phyloP scores from a whole-genome alignment of 64 coral and sea anemone species.

The Dendrophyllia cribrosa region DNA sequence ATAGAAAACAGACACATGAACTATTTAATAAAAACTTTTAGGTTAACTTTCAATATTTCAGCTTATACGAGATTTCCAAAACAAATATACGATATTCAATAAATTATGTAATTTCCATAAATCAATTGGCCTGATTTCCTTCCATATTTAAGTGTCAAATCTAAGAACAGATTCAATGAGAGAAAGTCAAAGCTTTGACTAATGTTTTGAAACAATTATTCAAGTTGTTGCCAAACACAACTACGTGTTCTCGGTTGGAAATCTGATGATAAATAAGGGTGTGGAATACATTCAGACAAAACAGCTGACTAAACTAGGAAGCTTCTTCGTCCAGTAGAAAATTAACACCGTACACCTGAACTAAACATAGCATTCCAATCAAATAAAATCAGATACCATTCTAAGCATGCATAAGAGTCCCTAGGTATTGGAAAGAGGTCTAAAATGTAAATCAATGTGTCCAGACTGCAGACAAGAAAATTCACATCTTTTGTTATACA shows the following conservation, averaged over 20 bases:
- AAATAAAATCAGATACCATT: not conserved
- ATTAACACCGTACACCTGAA: not conserved
- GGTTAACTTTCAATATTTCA: not conserved
- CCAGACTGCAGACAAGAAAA: not conserved
- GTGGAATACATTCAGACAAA: not conserved
- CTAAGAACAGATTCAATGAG: not conserved
- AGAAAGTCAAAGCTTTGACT: not conserved
- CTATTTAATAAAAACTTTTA: too few species aligned
- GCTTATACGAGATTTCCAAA: not conserved
- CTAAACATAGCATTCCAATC: not conserved
- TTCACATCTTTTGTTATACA: not conserved
- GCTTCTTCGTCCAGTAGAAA: not conserved
- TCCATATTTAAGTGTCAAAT: not conserved
- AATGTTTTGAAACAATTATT: not conserved
- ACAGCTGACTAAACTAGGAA: constrained; percentile 18
- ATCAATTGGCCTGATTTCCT: not conserved
- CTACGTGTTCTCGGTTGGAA: not conserved
- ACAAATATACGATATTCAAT: not conserved
- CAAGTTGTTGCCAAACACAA: not conserved
- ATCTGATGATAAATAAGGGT: not conserved
- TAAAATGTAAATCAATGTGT: not conserved
- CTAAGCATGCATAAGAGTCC: not conserved
- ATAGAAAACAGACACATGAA: too few species aligned
- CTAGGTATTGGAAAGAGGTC: too few species aligned
- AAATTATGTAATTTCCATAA: not conserved